A percentile compares a stretch with the other conserved stretches of the same genome.
Conservation (phyloP, 2,113 vertebrate species). For the Muntiacus muntjak region DNA sequence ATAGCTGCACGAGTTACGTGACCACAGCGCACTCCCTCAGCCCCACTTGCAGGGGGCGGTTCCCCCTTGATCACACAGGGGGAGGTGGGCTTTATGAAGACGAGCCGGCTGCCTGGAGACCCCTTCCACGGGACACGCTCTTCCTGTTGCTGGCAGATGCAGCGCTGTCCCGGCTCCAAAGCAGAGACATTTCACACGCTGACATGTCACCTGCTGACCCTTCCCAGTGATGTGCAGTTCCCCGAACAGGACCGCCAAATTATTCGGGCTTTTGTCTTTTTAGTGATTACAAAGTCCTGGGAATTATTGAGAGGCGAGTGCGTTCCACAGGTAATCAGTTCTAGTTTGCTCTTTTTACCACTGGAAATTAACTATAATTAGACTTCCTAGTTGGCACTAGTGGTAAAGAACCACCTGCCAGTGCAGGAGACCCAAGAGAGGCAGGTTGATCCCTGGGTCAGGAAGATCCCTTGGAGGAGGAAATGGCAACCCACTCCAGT, state of each 20-base stretch:
- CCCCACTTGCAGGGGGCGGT: neutral
- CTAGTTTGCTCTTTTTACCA: neutral
- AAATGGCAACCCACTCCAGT: neutral
- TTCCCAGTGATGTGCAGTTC: neutral
- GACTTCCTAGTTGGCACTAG: neutral
- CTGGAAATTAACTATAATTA: neutral
- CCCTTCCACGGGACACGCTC: rapidly evolving
- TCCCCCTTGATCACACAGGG: neutral
- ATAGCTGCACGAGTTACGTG: neutral
- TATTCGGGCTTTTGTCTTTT: neutral
- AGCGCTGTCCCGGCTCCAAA: neutral
- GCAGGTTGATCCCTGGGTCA: neutral
- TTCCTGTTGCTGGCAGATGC: neutral
- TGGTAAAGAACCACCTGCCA: neutral
- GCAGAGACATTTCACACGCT: neutral
- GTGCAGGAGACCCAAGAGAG: neutral
- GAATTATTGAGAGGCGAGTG: neutral
- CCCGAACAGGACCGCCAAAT: neutral
- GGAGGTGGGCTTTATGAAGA: neutral
- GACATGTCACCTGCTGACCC: neutral
- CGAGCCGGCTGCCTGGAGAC: neutral
- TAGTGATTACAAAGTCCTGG: neutral
- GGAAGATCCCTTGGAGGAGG: neutral
- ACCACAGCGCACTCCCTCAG: neutral
- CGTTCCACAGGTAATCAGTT: neutral